Percentiles rank a stretch among this genome's conserved stretches.
Conservation (phyloP, 2,888 invertebrate genomes). For the Ectropis crepuscularia region DNA sequence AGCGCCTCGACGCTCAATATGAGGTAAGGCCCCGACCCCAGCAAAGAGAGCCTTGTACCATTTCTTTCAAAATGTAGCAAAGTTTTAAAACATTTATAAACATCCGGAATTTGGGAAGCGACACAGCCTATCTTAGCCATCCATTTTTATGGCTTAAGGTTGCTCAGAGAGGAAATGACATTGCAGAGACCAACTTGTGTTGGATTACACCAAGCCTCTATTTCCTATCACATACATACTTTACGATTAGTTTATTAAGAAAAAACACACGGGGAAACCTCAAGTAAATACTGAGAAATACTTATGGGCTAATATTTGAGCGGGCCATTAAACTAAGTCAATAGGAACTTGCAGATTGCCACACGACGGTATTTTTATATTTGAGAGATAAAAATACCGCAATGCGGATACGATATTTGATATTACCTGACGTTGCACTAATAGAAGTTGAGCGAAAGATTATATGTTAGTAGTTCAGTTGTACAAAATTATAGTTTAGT, state of each 20-base stretch:
- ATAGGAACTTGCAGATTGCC: conserved; percentile 20
- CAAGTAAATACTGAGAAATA: conserved; percentile 7
- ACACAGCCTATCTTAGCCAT: too few species aligned
- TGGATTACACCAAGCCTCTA: too few species aligned
- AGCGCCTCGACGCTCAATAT: too few species aligned
- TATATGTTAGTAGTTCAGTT: neutral
- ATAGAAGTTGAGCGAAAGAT: neutral
- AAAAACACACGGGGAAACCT: conserved; percentile 1
- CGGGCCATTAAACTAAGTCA: conserved; percentile 25
- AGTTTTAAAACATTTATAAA: too few species aligned
- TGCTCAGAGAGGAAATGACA: too few species aligned
- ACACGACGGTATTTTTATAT: conserved; percentile 19
- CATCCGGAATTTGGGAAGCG: too few species aligned
- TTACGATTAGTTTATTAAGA: neutral
- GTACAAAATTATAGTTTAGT: neutral
- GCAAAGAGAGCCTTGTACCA: too few species aligned
- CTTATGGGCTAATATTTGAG: conserved; percentile 18
- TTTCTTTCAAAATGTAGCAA: too few species aligned
- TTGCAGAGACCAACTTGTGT: too few species aligned
- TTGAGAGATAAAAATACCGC: conserved; percentile 33
- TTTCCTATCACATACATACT: too few species aligned
- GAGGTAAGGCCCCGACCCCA: too few species aligned
- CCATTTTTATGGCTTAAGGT: too few species aligned
- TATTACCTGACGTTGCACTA: neutral
- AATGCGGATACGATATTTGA: conserved; percentile 26